Conservation (phyloP, 1,140 invertebrate species). For the Megathymus violae region DNA sequence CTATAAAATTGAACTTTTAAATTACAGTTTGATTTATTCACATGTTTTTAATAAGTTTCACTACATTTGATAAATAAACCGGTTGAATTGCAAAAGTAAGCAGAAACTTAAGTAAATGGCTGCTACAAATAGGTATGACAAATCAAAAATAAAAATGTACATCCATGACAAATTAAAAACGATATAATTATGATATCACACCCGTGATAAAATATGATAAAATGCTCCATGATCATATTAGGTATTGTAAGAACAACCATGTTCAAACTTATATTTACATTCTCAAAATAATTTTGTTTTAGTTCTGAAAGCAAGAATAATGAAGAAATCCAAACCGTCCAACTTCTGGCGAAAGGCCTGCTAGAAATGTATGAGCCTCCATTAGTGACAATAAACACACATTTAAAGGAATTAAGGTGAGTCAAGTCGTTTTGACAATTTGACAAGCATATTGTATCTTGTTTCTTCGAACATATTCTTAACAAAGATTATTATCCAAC, state of each 20-base stretch:
- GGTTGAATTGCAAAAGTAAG: not conserved
- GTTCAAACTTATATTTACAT: not conserved
- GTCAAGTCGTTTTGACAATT: too few relatives aligned
- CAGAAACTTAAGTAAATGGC: conserved; percentile 13
- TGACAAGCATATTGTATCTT: too few relatives aligned
- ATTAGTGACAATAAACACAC: conserved; percentile 67
- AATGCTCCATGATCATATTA: too few relatives aligned
- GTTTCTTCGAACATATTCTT: too few relatives aligned
- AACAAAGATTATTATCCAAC: too few relatives aligned
- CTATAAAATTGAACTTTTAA: too few relatives aligned
- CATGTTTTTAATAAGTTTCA: conserved; percentile 27
- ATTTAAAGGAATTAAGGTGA: conserved; percentile 77
- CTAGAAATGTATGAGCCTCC: conserved; percentile 73
- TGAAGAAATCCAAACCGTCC: conserved; percentile 63
- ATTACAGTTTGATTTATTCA: too few relatives aligned
- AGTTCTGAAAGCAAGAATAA: conserved; percentile 40
- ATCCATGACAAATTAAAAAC: too few relatives aligned
- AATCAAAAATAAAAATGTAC: too few relatives aligned
- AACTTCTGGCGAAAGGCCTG: conserved; percentile 67
- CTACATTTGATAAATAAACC: not conserved
- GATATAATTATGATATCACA: too few relatives aligned
- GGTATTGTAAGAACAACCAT: too few relatives aligned
- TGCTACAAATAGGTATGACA: not conserved
- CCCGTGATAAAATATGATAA: too few relatives aligned
- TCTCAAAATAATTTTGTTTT: conserved; percentile 22